Percentiles rank a stretch among this genome's conserved stretches.
Conservation (phyloP, 1,140 invertebrate genomes). For the Hirudo medicinalis region DNA sequence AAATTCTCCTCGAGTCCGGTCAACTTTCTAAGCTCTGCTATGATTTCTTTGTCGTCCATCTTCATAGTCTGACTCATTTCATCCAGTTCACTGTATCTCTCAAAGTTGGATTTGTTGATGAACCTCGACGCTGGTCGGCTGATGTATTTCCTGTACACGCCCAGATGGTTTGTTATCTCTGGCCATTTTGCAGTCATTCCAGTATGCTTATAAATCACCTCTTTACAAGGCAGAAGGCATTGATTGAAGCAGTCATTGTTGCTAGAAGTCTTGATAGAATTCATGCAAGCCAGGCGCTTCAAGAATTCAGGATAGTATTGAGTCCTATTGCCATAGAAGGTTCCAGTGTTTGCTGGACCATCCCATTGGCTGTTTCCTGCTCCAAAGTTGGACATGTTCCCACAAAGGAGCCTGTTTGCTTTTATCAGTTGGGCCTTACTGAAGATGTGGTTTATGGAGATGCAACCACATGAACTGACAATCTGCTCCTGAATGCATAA, state of each 20-base stretch:
- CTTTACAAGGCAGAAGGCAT: neutral
- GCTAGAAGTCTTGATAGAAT: neutral
- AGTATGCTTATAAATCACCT: neutral
- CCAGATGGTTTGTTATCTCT: neutral
- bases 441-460: conserved; percentile 3
- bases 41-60: neutral
- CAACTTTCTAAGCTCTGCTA: neutral
- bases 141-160: neutral
- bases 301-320: neutral
- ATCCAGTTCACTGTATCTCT: neutral
- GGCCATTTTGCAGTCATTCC: neutral
- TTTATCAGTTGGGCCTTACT: neutral
- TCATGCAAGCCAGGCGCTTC: neutral
- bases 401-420: neutral
- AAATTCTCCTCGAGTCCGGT: neutral
- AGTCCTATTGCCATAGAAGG: neutral
- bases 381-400: neutral
- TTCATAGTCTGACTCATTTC: neutral
- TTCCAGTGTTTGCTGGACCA: neutral
- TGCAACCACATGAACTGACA: neutral
- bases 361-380: neutral
- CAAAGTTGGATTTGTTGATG: neutral
- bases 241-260: neutral
- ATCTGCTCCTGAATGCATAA: neutral
- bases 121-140: neutral